Evolutionary conservation across 2,797 vertebrate genomes (phyloP).

Genomic region (Distichodus sexfasciatus): DNA sequence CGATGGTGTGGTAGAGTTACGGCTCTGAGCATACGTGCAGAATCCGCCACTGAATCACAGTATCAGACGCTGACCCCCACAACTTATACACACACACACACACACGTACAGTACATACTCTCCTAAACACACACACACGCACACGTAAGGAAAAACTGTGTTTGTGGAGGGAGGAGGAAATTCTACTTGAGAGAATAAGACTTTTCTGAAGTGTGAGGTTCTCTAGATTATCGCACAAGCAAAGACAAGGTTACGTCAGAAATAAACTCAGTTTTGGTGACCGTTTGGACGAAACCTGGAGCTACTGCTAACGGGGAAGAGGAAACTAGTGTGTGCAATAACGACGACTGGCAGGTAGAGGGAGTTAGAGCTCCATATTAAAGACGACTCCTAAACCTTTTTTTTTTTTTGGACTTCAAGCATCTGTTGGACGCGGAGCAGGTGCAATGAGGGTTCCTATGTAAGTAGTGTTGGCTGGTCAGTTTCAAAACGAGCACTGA

Average conservation of each 20-base stretch:
- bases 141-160: background rate
- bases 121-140: conserved; percentile 18
- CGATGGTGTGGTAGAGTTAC: conserved; percentile 2
- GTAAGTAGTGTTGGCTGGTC: conserved; percentile 34
- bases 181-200: conserved; percentile 21
- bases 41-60: conserved; percentile 41
- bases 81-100: conserved; percentile 24
- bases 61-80: conserved; percentile 28
- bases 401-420: background rate
- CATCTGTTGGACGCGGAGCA: background rate
- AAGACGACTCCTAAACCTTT: background rate
- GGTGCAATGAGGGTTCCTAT: conserved; percentile 8
- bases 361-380: conserved; percentile 11
- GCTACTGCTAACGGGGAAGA: background rate
- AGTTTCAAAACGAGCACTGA: background rate
- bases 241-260: conserved; percentile 14
- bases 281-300: background rate
- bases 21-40: conserved; percentile 22
- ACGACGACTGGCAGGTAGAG: conserved; percentile 19
- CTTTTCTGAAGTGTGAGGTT: conserved; percentile 10
- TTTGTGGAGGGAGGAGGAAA: conserved; percentile 3
- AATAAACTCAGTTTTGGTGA: conserved; percentile 29
- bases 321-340: conserved; percentile 7
- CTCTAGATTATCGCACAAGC: conserved; percentile 14
- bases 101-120: conserved; percentile 38